These are phyloP conservation scores for Telmatochromis bifrenatus DNA, from an alignment of 2,113 vertebrate species.

Conservation along the genomic window DNA sequence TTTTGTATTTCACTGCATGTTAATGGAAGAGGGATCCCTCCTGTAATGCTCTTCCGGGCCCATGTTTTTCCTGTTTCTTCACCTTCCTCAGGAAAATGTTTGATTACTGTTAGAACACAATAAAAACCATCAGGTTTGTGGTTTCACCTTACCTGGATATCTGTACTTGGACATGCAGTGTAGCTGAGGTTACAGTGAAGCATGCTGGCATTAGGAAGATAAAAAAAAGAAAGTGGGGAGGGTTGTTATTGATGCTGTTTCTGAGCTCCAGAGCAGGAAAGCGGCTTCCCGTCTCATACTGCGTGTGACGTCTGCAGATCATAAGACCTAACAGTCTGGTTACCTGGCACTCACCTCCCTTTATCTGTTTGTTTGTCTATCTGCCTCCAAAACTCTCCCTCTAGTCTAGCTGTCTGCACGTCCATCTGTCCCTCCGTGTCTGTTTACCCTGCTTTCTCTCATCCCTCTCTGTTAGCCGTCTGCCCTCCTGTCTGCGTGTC, in stretches of 20 bases:
- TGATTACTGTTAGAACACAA: background rate
- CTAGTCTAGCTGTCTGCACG: background rate
- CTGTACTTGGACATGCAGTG: background rate
- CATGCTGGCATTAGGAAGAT: background rate
- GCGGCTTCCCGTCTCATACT: conserved; percentile 38
- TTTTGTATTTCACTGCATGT: background rate
- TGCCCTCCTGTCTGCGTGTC: background rate
- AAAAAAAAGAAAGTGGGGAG: background rate
- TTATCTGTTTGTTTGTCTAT: background rate
- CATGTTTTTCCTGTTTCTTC: background rate
- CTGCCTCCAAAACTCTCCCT: background rate
- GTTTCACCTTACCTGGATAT: background rate
- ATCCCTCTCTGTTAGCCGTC: background rate
- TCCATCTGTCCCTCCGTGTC: conserved; percentile 19
- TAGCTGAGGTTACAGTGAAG: background rate
- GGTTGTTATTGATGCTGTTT: background rate
- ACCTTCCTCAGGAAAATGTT: background rate
- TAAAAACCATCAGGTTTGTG: background rate
- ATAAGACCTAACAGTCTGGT: conserved; percentile 24
- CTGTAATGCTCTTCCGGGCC: background rate
- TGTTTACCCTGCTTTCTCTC: background rate
- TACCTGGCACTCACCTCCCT: conserved; percentile 29
- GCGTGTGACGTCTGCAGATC: conserved; percentile 37
- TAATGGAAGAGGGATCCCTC: background rate
- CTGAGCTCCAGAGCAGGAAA: background rate